A percentile compares a stretch with the other conserved stretches of the same genome.
Evolutionary conservation across 2,113 vertebrate species (phyloP).

Genomic region (Catagonus wagneri): DNA sequence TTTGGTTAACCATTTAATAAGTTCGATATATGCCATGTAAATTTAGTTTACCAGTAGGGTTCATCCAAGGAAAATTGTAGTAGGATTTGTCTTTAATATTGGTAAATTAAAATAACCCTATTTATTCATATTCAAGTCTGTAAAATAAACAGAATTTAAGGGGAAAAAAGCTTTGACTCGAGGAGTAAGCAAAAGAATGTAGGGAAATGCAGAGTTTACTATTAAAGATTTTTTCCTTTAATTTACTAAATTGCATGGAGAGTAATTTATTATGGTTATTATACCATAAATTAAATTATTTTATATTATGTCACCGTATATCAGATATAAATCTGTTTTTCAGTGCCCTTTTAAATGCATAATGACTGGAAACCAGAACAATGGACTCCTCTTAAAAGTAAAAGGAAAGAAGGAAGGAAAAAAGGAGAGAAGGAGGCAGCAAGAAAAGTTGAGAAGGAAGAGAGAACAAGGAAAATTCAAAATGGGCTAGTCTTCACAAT

Average conservation of each 20-base stretch:
- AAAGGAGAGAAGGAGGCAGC: background rate
- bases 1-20: conserved; percentile 10
- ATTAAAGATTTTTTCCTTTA: background rate
- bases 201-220: background rate
- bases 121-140: background rate
- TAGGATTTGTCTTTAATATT: background rate
- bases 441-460: background rate
- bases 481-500: background rate
- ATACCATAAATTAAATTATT: background rate
- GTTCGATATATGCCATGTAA: background rate
- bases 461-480: background rate
- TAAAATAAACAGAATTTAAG: background rate
- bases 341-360: background rate
- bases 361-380: background rate
- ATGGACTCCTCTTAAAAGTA: background rate
- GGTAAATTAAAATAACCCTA: background rate
- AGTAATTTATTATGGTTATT: background rate
- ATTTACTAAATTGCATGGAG: background rate
- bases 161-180: background rate
- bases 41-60: background rate
- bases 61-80: background rate
- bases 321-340: background rate
- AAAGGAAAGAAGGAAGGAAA: background rate
- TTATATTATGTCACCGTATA: background rate
- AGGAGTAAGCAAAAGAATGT: background rate